A percentile compares a stretch with the other conserved stretches of the same genome.
Conservation (phyloP, 2,888 invertebrate species). For the Ganaspis brasiliensis region DNA sequence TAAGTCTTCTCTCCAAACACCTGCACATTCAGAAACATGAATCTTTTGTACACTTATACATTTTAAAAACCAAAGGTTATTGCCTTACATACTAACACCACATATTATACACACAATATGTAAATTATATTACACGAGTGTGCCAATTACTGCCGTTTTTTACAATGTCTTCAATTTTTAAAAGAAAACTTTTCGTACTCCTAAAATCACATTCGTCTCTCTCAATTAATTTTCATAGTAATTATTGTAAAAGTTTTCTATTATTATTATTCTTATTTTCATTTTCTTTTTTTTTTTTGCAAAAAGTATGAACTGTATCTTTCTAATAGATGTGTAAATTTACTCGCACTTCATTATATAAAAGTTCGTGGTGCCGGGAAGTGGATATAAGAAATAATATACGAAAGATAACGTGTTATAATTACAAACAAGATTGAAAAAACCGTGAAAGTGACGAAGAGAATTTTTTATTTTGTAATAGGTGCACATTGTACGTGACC, state of each 20-base stretch:
- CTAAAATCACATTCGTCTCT: neutral
- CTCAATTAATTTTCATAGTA: neutral
- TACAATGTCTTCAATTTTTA: conserved; percentile 28
- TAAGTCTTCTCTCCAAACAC: neutral
- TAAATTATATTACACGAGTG: conserved; percentile 29
- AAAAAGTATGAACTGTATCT: neutral
- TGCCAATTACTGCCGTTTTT: conserved; percentile 44
- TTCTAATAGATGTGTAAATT: neutral
- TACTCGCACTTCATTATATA: conserved; percentile 1
- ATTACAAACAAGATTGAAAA: conserved; percentile 11
- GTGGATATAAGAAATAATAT: neutral
- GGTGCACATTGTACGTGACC: conserved; percentile 11
- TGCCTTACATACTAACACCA: conserved; percentile 35
- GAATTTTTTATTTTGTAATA: conserved; percentile 20
- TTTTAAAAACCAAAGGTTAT: conserved; percentile 23
- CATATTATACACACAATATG: conserved; percentile 17
- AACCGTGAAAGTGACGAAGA: conserved; percentile 25
- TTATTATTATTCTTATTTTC: no score
- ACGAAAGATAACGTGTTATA: conserved; percentile 8
- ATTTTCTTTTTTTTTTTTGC: neutral
- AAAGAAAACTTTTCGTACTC: conserved; percentile 4
- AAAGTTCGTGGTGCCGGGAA: neutral
- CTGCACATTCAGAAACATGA: conserved; percentile 22
- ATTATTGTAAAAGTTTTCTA: neutral
- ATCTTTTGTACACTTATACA: conserved; percentile 34